Base-by-base conservation (phyloP, 2,797 vertebrate genomes). In the Choloepus didactylus region DNA sequence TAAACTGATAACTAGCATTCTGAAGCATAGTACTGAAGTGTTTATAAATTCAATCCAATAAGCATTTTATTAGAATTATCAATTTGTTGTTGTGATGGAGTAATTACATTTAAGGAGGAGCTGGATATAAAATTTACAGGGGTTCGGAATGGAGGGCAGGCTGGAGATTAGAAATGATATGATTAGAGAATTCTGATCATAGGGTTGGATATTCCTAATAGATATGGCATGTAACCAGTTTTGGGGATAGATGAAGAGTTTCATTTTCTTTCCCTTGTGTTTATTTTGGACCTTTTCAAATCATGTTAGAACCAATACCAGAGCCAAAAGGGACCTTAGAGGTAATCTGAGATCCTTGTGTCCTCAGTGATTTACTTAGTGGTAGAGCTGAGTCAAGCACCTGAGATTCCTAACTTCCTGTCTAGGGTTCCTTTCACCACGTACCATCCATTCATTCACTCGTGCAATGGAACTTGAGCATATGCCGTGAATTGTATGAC, bases 351-450 rank as follows among this genome's bases (percentile, higher is more conserved):
- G 62, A 87, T 31, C 59, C 15, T 59, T 5, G 82, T 21, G 19
- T 88, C 8, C 54, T 75, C n/a, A 80, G 16, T 79, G 80, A 75
- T 87, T 69, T 92, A 67, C 67, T 83, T 79, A 83, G 56, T 90
- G 59, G 64, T 81, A 66, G 25, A 56, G 49, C 31, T 87, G 76
- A 60, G 31, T 73, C 44, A 81, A 62, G 15, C 25, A 54, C 60
- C 14, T 67, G 73, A n/a, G n/a, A 67, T 29, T 46, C 35, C 38
- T n/a, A 23, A 38, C 44, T 87, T 23, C 31, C 41, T 83, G n/a
- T 67, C 4, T 46, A 64, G 49, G 31, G 16, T 69, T 87, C 54
- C 87, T 94, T 94, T 51, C 59, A 35, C 38, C 54, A 25, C 21
- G 4, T 64, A 46, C 49, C 25, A 46, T 51, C 62, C 41, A 54